Evolutionary conservation across 2,797 vertebrate genomes (phyloP), one percentile per base, ranked within the genome.

Genomic region (Diceros bicornis): DNA sequence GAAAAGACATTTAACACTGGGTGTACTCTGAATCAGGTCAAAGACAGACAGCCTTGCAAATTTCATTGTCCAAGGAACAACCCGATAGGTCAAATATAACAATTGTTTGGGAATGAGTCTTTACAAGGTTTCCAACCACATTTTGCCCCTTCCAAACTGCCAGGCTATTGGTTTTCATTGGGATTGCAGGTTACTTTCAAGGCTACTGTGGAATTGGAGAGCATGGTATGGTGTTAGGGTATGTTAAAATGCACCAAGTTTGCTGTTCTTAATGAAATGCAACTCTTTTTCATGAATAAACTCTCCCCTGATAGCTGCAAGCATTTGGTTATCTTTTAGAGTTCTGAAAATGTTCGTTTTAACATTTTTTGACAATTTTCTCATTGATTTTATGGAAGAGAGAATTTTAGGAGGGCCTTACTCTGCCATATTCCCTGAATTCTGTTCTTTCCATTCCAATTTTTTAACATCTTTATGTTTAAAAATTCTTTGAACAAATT

Each of bases 221-320:
- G 37, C 69, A 12, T 7, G 6, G 11, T 0, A 62, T 62, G 7
- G 25, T 2, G 37, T 8, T 13, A 50, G 32, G 23, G 0, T 6
- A 14, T 50, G 7, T 62, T 71, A 34, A 79, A 71, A 34, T 34
- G 12, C 6, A 71, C 29, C 66, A 16, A n/a, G 23, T 16, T n/a
- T 50, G 20, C 44, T 29, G 1, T 71, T 55, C 25, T 41, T 86
- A 55, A 10, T 18, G 37, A 62, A 2, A 25, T n/a, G 47, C 57
- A 50, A 11, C 29, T 59, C 50, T 11, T 50, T 75, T 32, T 64
- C 29, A 50, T 27, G 29, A 66, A 50, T 37, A 21, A 66, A 64
- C 20, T 52, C 8, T 37, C 5, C 16, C 71, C 3, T 88, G 37
- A 47, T 52, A 16, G 44, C 20, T 55, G 7, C 17, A 89, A 89